Evolutionary conservation across 2,888 invertebrate species (phyloP), one percentile per base, ranked within the genome.

Genomic region (Chironomus riparius): DNA sequence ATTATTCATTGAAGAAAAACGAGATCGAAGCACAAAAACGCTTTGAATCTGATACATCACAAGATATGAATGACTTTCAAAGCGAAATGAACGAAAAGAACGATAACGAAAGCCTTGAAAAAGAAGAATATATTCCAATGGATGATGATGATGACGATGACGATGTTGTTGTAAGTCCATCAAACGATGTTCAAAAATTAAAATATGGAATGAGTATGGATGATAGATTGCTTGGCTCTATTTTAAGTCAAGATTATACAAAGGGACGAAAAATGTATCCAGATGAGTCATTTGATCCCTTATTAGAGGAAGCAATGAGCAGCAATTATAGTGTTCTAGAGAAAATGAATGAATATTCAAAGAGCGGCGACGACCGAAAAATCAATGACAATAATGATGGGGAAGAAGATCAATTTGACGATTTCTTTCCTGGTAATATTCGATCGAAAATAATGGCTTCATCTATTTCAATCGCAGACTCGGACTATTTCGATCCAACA

Each of bases 381-480:
- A 21, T 10, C 10, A 48, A 47, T 22, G 56, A 7, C 12, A 24
- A 21, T 5, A 47, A 62, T 28, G 47, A 4, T 10, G 71, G 56
- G 4, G 76, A 76, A 0, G 76, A 76, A 56, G 76, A 76, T 68
- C 76, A 76, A 12, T 76, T 76, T 48, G 76, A 76, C 21, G 68
- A 76, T 21, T 76, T 76, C 15, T 76, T 47, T 15, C 68, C 76
- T 5, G 68, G 68, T 5, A 76, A 76, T 62, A 76, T 77, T 21
- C 80, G 81, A 0, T 79, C 81, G 28, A 82, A 83, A 78, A 82
- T 83, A 76, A 80, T 83, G 79, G 82, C 83, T 0, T 82, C 80
- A 70, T 83, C 83, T 0, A 50, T 83, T 5, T 83, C 83, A 0
- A 83, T 83, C 77, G 79, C 82, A 0, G 83, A 83, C 77, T 83